Base-by-base conservation (phyloP, 1,140 invertebrate genomes). In the Formica selysi region DNA sequence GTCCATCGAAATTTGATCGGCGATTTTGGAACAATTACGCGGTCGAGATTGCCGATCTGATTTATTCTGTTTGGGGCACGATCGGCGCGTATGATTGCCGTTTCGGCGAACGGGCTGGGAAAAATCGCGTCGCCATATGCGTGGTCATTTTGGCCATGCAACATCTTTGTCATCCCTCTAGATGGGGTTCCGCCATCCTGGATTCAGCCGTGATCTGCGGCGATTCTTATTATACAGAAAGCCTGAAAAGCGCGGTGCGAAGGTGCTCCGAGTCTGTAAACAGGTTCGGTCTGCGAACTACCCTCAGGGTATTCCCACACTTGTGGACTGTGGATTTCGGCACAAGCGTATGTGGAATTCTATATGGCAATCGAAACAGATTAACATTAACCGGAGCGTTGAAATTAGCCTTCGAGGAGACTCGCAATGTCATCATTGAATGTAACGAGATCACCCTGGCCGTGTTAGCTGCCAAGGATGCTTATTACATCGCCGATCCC, bases 21-120 rank as follows among this genome's bases (percentile, higher is more conserved):
- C 86, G 71, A 29, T 89, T 80, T 7, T 95, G 93, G 93, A 94
- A 94, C 13, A 90, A 93, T 76, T 95, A 95, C 11, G 76, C 87
- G 0, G 87, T 95, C 3, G 94, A 95, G 81, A 91, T 95, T 6
- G 85, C 87, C 1, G 91, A 93, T 62, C 85, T 92, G 1, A 92
- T 95, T 8, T 95, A 93, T 29, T 95, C 95, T 0, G 38, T 94
- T 2, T 95, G 95, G 94, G 94, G 95, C 0, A 95, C 93, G 0
- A 78, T 95, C 1, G 93, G 95, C 1, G 81, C 91, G 0, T 94
- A 93, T 41, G 93, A 95, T 87, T 64, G 76, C 0, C 89, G 89
- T 29, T 95, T 95, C 32, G 92, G 87, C 1, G 64, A 89, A 8
- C 78, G 90, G 1, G 91, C 84, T 11, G 94, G 95, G 0, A 94